Evolutionary conservation across 2,113 vertebrate species (phyloP), one percentile per base, ranked within the genome.

Genomic region (Phodopus roborovskii): DNA sequence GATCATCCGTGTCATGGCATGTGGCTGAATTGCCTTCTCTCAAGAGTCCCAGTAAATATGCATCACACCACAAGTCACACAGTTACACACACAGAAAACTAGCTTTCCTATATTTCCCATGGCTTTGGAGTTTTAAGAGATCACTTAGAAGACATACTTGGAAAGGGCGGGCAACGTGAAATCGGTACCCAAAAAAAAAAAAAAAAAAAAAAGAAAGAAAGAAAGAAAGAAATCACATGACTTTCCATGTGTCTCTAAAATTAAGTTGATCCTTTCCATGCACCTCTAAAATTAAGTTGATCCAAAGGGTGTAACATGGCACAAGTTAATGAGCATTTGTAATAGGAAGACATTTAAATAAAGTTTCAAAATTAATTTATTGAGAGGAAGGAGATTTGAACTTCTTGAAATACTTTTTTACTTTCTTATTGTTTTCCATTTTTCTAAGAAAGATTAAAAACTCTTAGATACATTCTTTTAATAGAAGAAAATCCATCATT

Each of bases 391-490:
- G 53, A 77, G 74, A 50, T 50, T 95, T 96, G 83, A 92, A 60
- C 95, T 97, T 97, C 68, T n/a, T 95, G 64, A 88, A 39, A 28
- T 64, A 83, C 94, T 97, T 20, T 87, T 58, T 26, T 96, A 50
- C 77, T 91, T 95, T 94, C 85, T 85, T 96, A 88, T 45, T 64
- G 16, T 97, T 95, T 97, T 92, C 42, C 58, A 39, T 58, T 73
- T 97, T 95, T 82, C 28, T 88, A 81, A 97, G 97, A 82, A 96
- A 97, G 28, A 91, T 90, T 96, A 97, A 96, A 96, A 83, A 94
- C 86, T 83, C n/a, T 97, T 97, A 98, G 96, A 95, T 95, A 42
- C 60, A 88, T 95, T 97, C 95, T 97, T 97, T 97, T 98, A 91
- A 95, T 91, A 97, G 95, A 88, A 97, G 96, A 97, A 97, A 97